Conservation (phyloP, 1,140 invertebrate species). For the Metaphire vulgaris region DNA sequence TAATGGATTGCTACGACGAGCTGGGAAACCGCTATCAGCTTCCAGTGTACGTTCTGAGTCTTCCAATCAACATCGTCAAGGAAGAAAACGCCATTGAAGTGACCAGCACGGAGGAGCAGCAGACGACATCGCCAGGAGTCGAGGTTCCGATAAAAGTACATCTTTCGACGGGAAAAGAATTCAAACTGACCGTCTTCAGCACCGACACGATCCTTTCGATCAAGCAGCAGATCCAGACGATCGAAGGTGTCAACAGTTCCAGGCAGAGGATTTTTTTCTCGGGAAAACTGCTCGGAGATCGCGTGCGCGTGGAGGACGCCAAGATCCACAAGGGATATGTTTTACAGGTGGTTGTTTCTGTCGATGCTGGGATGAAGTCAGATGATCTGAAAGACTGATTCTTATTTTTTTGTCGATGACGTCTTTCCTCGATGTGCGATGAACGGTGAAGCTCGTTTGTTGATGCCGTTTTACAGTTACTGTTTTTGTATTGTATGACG, state of each 20-base stretch:
- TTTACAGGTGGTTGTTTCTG: slow-evolving; percentile 68
- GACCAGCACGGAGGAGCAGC: slow-evolving; percentile 55
- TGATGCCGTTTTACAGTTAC: no score
- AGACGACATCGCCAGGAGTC: slow-evolving; percentile 58
- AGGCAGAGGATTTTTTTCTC: slow-evolving; percentile 89
- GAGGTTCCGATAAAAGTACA: slow-evolving; percentile 77
- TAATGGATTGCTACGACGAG: slow-evolving; percentile 95
- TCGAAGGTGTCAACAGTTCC: slow-evolving; percentile 73
- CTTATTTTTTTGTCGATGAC: no score
- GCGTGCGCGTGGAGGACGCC: slow-evolving; percentile 78
- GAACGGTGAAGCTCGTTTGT: no score
- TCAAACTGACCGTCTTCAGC: slow-evolving; percentile 75
- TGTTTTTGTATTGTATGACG: no score
- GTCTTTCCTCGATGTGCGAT: no score
- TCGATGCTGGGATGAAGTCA: no score
- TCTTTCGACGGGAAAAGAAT: slow-evolving; percentile 76
- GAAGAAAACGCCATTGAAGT: slow-evolving; percentile 51
- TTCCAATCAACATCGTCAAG: slow-evolving; percentile 82
- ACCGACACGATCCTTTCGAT: slow-evolving; percentile 72
- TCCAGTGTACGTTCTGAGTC: slow-evolving; percentile 88
- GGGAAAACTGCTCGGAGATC: slow-evolving; percentile 82
- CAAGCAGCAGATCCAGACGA: slow-evolving; percentile 80
- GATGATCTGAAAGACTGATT: no score
- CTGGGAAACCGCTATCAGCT: slow-evolving; percentile 88
- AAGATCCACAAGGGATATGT: slow-evolving; percentile 82